These are phyloP conservation scores for Vidua chalybeata DNA, from an alignment of 2,113 vertebrate species.

Conservation along the genomic window DNA sequence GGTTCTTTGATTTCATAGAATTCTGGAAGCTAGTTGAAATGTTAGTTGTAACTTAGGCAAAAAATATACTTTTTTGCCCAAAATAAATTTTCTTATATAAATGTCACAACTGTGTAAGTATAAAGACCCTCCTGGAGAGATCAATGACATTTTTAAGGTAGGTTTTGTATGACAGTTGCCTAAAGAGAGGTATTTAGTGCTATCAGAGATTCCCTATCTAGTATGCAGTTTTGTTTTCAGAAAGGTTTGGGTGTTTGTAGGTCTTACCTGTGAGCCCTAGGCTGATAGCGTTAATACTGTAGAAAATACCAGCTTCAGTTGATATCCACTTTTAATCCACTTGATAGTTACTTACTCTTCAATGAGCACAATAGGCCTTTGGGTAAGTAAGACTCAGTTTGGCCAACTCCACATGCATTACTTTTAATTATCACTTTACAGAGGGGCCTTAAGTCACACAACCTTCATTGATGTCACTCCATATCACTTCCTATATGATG, in stretches of 20 bases:
- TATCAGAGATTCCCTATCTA: not conserved
- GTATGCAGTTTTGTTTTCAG: not conserved
- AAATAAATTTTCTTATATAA: not conserved
- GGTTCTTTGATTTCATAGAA: not conserved
- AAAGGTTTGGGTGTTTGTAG: not conserved
- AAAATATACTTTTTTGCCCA: not conserved
- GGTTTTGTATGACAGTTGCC: not conserved
- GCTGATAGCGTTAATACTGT: not conserved
- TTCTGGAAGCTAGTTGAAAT: not conserved
- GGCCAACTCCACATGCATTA: fast-evolving
- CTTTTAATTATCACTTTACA: not conserved
- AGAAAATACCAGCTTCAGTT: not conserved
- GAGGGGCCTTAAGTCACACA: not conserved
- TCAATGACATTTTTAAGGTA: not conserved
- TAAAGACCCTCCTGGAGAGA: not conserved
- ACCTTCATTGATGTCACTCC: not conserved
- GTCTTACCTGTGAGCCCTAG: not conserved
- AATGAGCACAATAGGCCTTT: not conserved
- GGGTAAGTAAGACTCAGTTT: not conserved
- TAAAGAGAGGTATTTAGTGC: not conserved
- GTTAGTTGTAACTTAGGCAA: not conserved
- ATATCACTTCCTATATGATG: not conserved
- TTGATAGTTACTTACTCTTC: not conserved
- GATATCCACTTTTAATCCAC: not conserved
- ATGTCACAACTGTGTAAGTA: not conserved